Evolutionary conservation across 2,888 invertebrate species (phyloP).

Genomic region (Tyria jacobaeae): DNA sequence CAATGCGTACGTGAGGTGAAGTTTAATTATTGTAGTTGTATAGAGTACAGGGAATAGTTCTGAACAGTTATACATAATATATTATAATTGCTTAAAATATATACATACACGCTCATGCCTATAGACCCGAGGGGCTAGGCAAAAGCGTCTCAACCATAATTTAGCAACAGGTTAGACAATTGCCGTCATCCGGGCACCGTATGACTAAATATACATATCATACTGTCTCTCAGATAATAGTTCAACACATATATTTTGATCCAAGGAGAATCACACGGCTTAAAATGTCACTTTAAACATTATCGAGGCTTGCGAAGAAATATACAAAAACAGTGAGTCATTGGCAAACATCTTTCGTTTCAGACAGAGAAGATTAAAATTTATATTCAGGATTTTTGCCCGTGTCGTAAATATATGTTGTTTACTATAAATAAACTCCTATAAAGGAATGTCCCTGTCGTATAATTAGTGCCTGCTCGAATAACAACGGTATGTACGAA

Average conservation of each 20-base stretch:
- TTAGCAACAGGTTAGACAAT: no score
- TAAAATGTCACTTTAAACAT: no score
- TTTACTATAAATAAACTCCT: background rate
- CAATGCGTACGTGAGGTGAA: constrained; percentile 3
- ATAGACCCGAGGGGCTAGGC: no score
- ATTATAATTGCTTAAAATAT: background rate
- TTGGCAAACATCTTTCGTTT: background rate
- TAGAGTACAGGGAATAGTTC: background rate
- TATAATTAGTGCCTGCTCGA: constrained; percentile 12
- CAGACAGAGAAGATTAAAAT: background rate
- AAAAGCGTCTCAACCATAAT: no score
- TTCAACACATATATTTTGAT: no score
- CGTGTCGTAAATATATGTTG: background rate
- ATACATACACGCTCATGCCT: no score
- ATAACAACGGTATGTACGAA: constrained; percentile 9
- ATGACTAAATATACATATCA: no score
- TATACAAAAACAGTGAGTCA: background rate
- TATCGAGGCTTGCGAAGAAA: background rate
- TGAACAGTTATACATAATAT: background rate
- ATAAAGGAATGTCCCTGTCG: constrained; percentile 12
- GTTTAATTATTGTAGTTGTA: constrained; percentile 6
- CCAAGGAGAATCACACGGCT: no score
- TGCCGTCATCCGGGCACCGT: no score
- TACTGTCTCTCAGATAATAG: no score
- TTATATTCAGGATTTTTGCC: background rate